These are phyloP conservation scores for Sinodicranocentrus sp. DNA, from an alignment of 2,888 invertebrate genomes.

Conservation along the genomic window DNA sequence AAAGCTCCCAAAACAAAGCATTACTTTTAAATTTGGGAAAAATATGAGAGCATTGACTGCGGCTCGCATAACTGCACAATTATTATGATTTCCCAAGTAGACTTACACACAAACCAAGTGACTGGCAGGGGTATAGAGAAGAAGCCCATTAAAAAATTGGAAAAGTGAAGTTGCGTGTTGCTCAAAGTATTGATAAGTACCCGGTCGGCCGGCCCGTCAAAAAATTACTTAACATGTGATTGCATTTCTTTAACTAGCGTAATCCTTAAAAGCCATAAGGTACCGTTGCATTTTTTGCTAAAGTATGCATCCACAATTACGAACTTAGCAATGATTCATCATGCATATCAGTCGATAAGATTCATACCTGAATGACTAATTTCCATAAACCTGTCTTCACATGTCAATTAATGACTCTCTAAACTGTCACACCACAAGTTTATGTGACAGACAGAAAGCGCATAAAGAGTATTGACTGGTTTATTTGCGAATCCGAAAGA, in stretches of 20 bases:
- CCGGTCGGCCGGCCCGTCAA: not conserved
- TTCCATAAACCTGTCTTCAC: constrained; percentile 60
- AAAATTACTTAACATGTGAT: constrained; percentile 1
- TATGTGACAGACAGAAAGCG: constrained; percentile 63
- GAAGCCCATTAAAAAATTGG: not conserved
- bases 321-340: too few species aligned
- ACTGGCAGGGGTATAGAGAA: not conserved
- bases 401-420: constrained; percentile 60
- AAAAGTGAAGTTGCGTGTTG: constrained; percentile 16
- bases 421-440: constrained; percentile 65
- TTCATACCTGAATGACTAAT: constrained; percentile 45
- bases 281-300: too few species aligned
- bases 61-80: constrained; percentile 8
- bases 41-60: constrained; percentile 42
- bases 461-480: constrained; percentile 42
- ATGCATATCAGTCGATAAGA: not conserved
- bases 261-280: too few species aligned
- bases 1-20: constrained; percentile 9
- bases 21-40: not conserved
- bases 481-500: constrained; percentile 27
- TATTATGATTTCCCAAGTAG: not conserved
- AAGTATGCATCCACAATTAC: too few species aligned
- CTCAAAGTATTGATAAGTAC: not conserved
- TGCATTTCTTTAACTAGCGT: constrained; percentile 2
- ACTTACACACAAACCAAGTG: not conserved